Evolutionary conservation across 1,140 invertebrate species (phyloP), one percentile per base, ranked within the genome.

Genomic region (Semibalanus balanoides): DNA sequence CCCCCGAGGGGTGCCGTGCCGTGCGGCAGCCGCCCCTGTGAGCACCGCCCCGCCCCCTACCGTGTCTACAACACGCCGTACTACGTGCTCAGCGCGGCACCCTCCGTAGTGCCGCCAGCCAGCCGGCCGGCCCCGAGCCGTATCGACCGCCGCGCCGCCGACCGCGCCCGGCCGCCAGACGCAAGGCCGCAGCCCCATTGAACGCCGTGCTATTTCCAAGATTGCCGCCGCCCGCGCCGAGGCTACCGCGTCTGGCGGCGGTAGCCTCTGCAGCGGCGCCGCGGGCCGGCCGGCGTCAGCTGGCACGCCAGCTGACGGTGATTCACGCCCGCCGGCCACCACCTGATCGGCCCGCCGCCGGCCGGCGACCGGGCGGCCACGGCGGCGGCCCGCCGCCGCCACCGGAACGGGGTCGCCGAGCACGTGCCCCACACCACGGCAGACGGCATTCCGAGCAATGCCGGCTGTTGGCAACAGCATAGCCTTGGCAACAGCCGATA

Each of bases 21-120:
- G n/a, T n/a, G 35, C 35, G 35, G 35, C 35, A 17, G 35, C 35
- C 35, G 40, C 76, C 74, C 17, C n/a, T 77, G 22, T 5, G 9
- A 9, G 29, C 30, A 51, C n/a, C 25, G 76, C 76, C 30, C 74
- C 35, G 51, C 76, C 30, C 72, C 73, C 70, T 11, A 1, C n/a
- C 51, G 14, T 64, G 51, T 64, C 51, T 25, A 25, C 51, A 64
- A 64, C 22, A 7, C 35, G 5, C 14, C 51, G 51, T 64, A 64
- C 51, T 64, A 64, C 22, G 51, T 7, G 11, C 11, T 11, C 51
- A 1, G 51, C 14, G 7, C 51, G 51, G 7, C 14, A 7, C 22
- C 51, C 51, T 64, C 22, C 22, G 51, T 64, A 64, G 51, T 64
- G 51, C 51, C 51, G 14, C 14, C 51, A 7, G 51, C 51, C 22